phyloP scores from a whole-genome alignment of 1,140 invertebrate genomes.

The Cyclargus thomasi region DNA sequence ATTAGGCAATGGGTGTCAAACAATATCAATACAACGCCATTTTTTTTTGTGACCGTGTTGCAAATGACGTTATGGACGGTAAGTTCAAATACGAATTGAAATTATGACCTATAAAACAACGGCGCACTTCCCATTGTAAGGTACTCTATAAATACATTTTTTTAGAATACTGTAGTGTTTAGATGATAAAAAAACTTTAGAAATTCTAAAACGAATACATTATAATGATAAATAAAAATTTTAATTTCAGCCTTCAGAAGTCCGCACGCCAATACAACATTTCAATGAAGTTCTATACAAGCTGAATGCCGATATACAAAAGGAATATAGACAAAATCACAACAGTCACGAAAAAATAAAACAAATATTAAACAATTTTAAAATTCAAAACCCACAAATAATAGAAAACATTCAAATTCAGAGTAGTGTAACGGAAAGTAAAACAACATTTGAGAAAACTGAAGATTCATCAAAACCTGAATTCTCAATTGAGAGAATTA shows the following conservation, averaged over 20 bases:
- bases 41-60: too few species aligned
- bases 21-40: too few species aligned
- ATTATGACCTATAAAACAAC: too few species aligned
- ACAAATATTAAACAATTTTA: slow-evolving; percentile 47
- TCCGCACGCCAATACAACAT: slow-evolving; percentile 32
- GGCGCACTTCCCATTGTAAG: too few species aligned
- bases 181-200: too few species aligned
- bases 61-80: too few species aligned
- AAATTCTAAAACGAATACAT: too few species aligned
- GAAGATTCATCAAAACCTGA: neutral
- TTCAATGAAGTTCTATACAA: slow-evolving; percentile 51
- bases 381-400: slow-evolving; percentile 44
- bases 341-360: slow-evolving; percentile 33
- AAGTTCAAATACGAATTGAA: too few species aligned
- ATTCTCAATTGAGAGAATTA: slow-evolving; percentile 7
- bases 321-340: slow-evolving; percentile 43
- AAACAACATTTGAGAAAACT: neutral
- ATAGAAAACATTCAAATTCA: slow-evolving; percentile 35
- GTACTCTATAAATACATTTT: too few species aligned
- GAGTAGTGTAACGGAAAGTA: slow-evolving; percentile 24
- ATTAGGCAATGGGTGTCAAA: too few species aligned
- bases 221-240: neutral
- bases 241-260: slow-evolving; percentile 43
- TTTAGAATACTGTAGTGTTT: too few species aligned
- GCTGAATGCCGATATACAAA: slow-evolving; percentile 49